Conservation (phyloP, 2,113 vertebrate species). For the Pachypanchax playfairii region DNA sequence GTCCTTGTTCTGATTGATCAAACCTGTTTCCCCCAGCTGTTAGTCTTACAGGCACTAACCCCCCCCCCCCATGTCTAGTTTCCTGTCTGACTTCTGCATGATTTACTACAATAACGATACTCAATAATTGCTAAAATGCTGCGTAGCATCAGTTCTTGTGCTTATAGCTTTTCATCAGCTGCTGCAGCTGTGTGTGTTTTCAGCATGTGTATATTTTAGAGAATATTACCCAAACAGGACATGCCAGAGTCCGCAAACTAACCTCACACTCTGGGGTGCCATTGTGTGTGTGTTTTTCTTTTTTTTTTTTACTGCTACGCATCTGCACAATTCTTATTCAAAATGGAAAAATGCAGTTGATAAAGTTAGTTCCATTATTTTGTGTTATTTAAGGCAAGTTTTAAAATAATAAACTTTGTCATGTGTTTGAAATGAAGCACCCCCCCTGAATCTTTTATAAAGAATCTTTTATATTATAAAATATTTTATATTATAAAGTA, state of each 20-base stretch:
- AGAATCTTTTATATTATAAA: too few species aligned
- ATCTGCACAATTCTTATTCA: constrained; percentile 53
- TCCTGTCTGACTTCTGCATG: not conserved
- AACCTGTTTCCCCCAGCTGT: not conserved
- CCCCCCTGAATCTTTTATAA: too few species aligned
- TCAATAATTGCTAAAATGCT: not conserved
- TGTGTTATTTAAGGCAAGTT: too few species aligned
- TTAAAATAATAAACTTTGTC: too few species aligned
- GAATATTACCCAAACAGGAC: constrained; percentile 76
- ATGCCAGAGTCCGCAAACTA: constrained; percentile 50
- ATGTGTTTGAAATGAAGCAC: too few species aligned
- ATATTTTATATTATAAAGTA: too few species aligned
- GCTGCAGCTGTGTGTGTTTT: constrained; percentile 28
- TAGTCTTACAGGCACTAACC: not conserved
- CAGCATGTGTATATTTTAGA: constrained; percentile 60
- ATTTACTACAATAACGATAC: constrained; percentile 6
- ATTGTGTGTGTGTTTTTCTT: constrained; percentile 41
- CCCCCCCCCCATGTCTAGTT: not conserved
- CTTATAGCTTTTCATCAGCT: not conserved
- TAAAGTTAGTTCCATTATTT: not conserved
- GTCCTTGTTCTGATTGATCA: constrained; percentile 18
- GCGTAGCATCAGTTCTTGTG: not conserved
- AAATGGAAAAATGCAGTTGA: constrained; percentile 30
- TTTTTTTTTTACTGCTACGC: constrained; percentile 2
- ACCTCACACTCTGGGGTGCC: constrained; percentile 49